Evolutionary conservation across 2,113 vertebrate species (phyloP).

Genomic region (Laticauda colubrina): DNA sequence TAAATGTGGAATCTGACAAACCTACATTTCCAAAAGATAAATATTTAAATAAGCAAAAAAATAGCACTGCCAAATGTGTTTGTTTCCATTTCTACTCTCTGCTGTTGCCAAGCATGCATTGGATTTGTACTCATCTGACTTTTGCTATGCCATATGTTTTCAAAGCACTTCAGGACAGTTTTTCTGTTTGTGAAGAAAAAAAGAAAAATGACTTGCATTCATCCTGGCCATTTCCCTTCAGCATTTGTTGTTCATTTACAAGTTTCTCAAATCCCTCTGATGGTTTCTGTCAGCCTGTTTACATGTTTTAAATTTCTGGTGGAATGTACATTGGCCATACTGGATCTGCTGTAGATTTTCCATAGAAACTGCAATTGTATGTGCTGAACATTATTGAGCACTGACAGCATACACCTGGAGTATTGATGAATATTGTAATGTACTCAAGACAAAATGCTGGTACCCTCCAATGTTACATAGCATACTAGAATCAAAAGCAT

Average conservation of each 20-base stretch:
- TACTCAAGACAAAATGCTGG: background rate
- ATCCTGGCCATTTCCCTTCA: constrained; percentile 61
- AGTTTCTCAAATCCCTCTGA: constrained; percentile 62
- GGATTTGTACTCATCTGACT: constrained; percentile 43
- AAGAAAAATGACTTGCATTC: constrained; percentile 29
- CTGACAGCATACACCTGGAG: background rate
- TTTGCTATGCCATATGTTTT: constrained; percentile 58
- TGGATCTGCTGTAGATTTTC: constrained; percentile 43
- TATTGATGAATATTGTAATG: background rate
- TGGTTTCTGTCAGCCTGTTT: constrained; percentile 62
- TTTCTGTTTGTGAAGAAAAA: constrained; percentile 47
- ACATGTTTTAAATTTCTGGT: constrained; percentile 64
- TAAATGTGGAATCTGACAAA: constrained; percentile 63
- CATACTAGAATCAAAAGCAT: background rate
- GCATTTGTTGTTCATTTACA: constrained; percentile 69
- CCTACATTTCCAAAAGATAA: constrained; percentile 59
- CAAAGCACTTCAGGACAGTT: constrained; percentile 57
- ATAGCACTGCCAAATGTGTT: constrained; percentile 60
- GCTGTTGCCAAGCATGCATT: constrained; percentile 56
- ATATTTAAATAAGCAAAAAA: constrained; percentile 71
- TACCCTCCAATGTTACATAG: background rate
- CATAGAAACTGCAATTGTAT: background rate
- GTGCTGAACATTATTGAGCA: constrained; percentile 12
- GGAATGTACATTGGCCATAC: constrained; percentile 46
- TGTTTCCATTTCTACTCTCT: constrained; percentile 63